Conservation (phyloP, 53 echinoderm and acorn worm species). For the Luidia sarsii region DNA sequence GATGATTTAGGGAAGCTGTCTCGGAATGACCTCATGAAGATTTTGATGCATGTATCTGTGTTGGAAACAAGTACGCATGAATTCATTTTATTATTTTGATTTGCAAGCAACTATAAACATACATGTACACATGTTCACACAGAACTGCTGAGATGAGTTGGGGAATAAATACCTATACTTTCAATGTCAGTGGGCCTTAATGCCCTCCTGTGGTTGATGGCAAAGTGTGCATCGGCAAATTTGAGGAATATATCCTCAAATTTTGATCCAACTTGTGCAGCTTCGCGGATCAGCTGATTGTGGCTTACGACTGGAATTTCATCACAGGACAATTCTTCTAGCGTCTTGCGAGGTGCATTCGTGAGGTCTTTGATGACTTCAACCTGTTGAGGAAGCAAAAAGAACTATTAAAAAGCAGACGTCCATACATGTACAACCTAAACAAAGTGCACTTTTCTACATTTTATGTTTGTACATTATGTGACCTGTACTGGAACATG, state of each 20-base stretch:
- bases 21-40: conserved; percentile 33
- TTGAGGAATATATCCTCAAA: background rate
- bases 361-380: conserved; percentile 15
- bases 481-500: background rate
- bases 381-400: background rate
- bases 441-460: background rate
- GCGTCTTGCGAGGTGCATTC: background rate
- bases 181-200: background rate
- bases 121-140: too few species aligned
- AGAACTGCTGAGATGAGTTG: too few species aligned
- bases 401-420: too few species aligned
- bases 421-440: background rate
- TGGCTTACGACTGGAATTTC: conserved; percentile 6
- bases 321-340: background rate
- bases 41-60: conserved; percentile 28
- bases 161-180: background rate
- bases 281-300: background rate
- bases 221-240: background rate
- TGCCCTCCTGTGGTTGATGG: conserved; percentile 1
- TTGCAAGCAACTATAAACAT: too few species aligned
- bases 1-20: background rate
- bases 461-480: background rate
- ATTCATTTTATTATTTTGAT: too few species aligned
- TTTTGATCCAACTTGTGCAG: background rate
- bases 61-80: background rate